Evolutionary conservation across 1,140 invertebrate species (phyloP).

Genomic region (Formica exsecta): DNA sequence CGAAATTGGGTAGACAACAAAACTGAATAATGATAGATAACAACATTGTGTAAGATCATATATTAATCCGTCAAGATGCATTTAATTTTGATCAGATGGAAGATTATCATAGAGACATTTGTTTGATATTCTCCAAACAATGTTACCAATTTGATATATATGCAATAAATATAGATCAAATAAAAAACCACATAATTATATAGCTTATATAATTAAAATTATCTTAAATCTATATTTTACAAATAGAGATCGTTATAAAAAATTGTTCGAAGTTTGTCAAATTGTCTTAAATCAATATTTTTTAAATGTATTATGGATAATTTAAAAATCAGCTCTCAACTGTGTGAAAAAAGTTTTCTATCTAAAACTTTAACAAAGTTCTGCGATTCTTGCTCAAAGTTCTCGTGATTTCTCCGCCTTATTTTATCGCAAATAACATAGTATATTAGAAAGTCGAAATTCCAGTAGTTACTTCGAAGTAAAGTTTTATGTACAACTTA

Average conservation of each 20-base stretch:
- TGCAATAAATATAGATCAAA: background rate
- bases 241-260: background rate
- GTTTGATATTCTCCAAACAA: background rate
- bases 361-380: background rate
- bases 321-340: background rate
- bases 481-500: background rate
- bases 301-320: background rate
- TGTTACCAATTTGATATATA: background rate
- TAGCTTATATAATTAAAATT: background rate
- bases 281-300: background rate
- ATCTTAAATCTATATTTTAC: background rate
- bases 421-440: background rate
- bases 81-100: background rate
- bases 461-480: background rate
- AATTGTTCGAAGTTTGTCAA: background rate
- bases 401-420: background rate
- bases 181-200: background rate
- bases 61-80: background rate
- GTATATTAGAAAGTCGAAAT: background rate
- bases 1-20: background rate
- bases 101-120: background rate
- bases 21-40: conserved; percentile 11
- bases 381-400: background rate
- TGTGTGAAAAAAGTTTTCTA: background rate
- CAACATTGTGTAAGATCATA: background rate